These are phyloP conservation scores for Elephas maximus DNA, from an alignment of 2,113 vertebrate species.

Conservation along the genomic window DNA sequence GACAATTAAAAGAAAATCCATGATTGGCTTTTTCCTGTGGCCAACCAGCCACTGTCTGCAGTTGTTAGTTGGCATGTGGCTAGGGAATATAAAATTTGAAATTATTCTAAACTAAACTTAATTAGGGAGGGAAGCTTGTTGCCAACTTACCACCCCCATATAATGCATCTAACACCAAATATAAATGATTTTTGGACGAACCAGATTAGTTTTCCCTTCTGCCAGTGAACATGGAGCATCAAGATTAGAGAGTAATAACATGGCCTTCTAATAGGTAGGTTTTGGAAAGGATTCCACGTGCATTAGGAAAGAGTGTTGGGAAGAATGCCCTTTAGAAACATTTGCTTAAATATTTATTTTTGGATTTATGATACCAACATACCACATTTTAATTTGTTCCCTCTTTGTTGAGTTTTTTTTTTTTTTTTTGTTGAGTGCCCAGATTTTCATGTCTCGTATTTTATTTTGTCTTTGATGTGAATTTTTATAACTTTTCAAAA, in stretches of 20 bases:
- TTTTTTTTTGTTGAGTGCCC: background rate
- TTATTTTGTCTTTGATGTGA: constrained; percentile 67
- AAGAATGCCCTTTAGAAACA: constrained; percentile 58
- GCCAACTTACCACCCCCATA: constrained; percentile 61
- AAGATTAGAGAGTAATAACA: background rate
- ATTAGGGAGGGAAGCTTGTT: constrained; percentile 74
- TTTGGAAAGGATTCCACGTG: constrained; percentile 47
- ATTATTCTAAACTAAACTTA: constrained; percentile 68
- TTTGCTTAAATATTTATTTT: constrained; percentile 71
- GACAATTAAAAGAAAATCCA: constrained; percentile 33
- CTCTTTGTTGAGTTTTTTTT: constrained; percentile 19
- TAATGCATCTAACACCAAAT: constrained; percentile 72
- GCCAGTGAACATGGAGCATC: constrained; percentile 12
- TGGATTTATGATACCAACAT: constrained; percentile 60
- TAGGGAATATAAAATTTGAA: constrained; percentile 71
- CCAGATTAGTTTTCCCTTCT: constrained; percentile 67
- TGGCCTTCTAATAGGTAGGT: constrained; percentile 62
- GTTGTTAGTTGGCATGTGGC: constrained; percentile 34
- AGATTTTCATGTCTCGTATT: constrained; percentile 61
- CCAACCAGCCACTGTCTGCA: constrained; percentile 13
- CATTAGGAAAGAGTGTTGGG: constrained; percentile 44
- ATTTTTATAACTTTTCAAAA: constrained; percentile 73
- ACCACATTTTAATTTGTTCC: constrained; percentile 67
- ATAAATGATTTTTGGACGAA: constrained; percentile 72
- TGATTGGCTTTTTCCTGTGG: constrained; percentile 22